Evolutionary conservation across 2,797 vertebrate genomes (phyloP).

Genomic region (Crenuchus spilurus): DNA sequence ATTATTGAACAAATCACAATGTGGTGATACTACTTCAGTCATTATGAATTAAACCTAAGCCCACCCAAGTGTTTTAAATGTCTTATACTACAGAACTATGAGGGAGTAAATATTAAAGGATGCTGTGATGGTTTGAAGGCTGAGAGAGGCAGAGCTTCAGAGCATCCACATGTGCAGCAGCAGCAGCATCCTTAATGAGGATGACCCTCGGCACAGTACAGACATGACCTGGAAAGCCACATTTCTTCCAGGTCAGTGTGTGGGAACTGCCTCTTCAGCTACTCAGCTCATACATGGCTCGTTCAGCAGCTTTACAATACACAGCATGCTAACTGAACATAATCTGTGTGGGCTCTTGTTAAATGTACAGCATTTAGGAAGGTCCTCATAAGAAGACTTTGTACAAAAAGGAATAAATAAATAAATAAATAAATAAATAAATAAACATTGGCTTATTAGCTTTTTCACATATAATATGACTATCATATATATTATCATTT

Average conservation of each 20-base stretch:
- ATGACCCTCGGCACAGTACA: conserved; percentile 42
- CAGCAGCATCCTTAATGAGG: conserved; percentile 36
- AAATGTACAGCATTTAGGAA: background rate
- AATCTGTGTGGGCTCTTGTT: background rate
- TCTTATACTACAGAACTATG: background rate
- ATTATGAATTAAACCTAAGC: no score
- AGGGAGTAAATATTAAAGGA: conserved; percentile 27
- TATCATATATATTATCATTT: no score
- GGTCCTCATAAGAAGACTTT: background rate
- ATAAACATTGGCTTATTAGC: no score
- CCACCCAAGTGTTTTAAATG: no score
- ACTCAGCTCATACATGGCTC: background rate
- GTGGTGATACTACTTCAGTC: no score
- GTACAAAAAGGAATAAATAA: background rate
- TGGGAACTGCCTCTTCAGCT: conserved; percentile 41
- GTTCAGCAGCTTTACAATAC: background rate
- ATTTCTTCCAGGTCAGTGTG: conserved; percentile 60
- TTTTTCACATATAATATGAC: no score
- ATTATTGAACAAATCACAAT: no score
- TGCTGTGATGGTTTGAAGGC: conserved; percentile 13
- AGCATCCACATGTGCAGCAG: conserved; percentile 26
- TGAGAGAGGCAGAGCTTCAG: conserved; percentile 29
- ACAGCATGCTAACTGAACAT: background rate
- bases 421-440: background rate
- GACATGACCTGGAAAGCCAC: conserved; percentile 50